These are phyloP conservation scores for Mellilla xanthometata DNA, from an alignment of 2,888 invertebrate genomes.

Conservation along the genomic window DNA sequence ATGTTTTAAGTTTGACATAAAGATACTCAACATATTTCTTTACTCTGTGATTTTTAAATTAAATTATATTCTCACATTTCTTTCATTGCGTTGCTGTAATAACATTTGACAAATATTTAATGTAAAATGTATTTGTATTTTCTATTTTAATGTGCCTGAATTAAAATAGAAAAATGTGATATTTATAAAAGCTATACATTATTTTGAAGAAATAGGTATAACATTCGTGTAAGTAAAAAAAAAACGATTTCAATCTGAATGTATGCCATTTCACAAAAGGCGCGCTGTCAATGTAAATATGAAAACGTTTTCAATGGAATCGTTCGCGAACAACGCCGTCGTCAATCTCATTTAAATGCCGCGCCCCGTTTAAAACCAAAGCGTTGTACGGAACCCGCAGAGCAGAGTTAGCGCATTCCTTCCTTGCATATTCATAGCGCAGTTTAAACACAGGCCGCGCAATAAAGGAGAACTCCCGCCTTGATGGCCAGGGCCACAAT, in stretches of 20 bases:
- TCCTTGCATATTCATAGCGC: slow-evolving; percentile 66
- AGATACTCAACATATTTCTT: no score
- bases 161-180: no score
- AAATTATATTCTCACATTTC: no score
- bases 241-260: slow-evolving; percentile 8
- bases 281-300: neutral
- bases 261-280: neutral
- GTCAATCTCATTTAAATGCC: slow-evolving; percentile 24
- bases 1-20: no score
- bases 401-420: slow-evolving; percentile 35
- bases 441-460: slow-evolving; percentile 52
- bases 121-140: no score
- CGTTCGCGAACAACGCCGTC: slow-evolving; percentile 14
- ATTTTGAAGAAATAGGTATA: no score
- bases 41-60: no score
- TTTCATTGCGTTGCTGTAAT: no score
- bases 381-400: slow-evolving; percentile 39
- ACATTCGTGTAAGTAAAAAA: no score
- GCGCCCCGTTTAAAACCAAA: slow-evolving; percentile 43
- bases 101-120: no score
- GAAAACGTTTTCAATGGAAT: neutral
- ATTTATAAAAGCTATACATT: no score
- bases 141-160: no score
- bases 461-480: slow-evolving; percentile 51
- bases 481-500: slow-evolving; percentile 48